Evolutionary conservation across 2,113 vertebrate species (phyloP).

Genomic region (Mungos mungo): DNA sequence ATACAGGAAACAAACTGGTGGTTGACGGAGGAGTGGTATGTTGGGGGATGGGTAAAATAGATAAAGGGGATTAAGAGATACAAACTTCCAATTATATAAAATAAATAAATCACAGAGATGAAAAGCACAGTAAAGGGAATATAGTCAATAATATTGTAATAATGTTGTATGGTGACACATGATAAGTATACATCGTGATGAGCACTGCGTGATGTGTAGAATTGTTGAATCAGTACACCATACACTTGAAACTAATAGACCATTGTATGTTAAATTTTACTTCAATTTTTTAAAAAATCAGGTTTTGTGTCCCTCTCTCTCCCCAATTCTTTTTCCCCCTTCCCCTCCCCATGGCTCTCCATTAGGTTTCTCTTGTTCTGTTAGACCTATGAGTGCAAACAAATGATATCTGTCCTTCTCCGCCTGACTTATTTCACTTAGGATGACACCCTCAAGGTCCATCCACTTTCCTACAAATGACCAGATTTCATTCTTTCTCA

Average conservation of each 20-base stretch:
- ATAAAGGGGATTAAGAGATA: not conserved
- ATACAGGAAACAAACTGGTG: not conserved
- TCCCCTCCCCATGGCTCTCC: too few relatives aligned
- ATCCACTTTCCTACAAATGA: too few relatives aligned
- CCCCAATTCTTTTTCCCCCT: too few relatives aligned
- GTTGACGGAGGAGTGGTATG: not conserved
- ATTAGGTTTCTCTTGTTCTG: too few relatives aligned
- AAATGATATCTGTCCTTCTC: too few relatives aligned
- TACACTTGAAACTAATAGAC: not conserved
- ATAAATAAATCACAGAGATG: not conserved
- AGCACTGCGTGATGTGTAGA: not conserved
- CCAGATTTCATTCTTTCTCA: too few relatives aligned
- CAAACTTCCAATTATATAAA: not conserved
- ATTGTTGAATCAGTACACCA: not conserved
- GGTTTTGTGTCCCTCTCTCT: too few relatives aligned
- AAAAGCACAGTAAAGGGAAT: not conserved
- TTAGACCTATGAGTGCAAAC: too few relatives aligned
- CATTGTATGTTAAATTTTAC: not conserved
- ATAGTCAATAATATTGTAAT: not conserved
- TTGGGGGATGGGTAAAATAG: not conserved
- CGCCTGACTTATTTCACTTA: too few relatives aligned
- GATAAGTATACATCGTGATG: too few relatives aligned
- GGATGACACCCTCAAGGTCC: too few relatives aligned
- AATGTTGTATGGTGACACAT: not conserved
- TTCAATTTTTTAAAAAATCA: not conserved